Conservation (phyloP, 2,113 vertebrate species). For the Phrynosoma platyrhinos region DNA sequence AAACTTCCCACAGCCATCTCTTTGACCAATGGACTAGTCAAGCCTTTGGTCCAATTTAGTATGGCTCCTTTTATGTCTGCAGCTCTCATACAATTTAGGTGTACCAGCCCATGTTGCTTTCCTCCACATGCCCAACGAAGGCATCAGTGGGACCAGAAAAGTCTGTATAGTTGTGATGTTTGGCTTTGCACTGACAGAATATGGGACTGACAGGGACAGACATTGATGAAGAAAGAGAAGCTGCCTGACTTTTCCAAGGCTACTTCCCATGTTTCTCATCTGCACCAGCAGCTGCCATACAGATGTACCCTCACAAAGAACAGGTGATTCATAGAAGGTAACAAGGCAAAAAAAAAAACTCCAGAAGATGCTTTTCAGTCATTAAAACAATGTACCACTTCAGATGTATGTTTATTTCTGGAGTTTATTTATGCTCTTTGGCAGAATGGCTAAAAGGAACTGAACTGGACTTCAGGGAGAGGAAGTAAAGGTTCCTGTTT, state of each 20-base stretch:
- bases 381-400: conserved; percentile 71
- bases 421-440: conserved; percentile 65
- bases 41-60: too few species aligned
- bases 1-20: too few species aligned
- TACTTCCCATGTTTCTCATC: conserved; percentile 12
- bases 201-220: not conserved
- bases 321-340: conserved; percentile 62
- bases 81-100: not conserved
- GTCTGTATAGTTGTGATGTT: not conserved
- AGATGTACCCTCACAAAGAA: conserved; percentile 62
- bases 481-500: conserved; percentile 79
- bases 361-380: conserved; percentile 61
- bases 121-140: not conserved
- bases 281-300: conserved; percentile 32
- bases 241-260: not conserved
- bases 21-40: too few species aligned
- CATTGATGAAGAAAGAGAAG: not conserved
- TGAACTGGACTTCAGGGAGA: conserved; percentile 77
- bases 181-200: not conserved
- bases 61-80: too few species aligned
- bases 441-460: conserved; percentile 71
- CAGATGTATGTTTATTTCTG: conserved; percentile 65
- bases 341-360: conserved; percentile 53
- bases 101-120: not conserved
- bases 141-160: not conserved